A percentile compares a stretch with the other conserved stretches of the same genome.
Evolutionary conservation across 1,140 invertebrate genomes (phyloP).

Genomic region (Zaprionus gabonicus): DNA sequence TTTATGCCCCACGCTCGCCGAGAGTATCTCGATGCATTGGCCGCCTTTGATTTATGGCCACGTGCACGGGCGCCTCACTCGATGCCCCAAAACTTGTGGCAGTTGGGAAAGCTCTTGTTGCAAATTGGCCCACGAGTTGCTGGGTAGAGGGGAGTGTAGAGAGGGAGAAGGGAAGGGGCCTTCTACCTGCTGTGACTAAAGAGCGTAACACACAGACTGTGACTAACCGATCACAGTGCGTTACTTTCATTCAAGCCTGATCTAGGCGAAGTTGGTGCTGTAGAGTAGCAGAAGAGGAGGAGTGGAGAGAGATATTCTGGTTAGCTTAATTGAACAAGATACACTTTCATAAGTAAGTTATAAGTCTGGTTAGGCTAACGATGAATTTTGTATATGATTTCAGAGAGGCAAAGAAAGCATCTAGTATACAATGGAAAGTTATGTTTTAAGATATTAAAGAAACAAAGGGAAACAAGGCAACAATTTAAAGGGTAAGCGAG

Average conservation of each 20-base stretch:
- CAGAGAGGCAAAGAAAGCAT: too few species aligned
- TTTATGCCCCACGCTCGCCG: slow-evolving; percentile 52
- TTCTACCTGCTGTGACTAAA: slow-evolving; percentile 42
- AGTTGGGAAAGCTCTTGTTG: not conserved
- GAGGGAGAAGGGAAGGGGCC: too few species aligned
- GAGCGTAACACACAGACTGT: slow-evolving; percentile 20
- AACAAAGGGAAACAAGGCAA: too few species aligned
- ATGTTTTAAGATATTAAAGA: too few species aligned
- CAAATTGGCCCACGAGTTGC: not conserved
- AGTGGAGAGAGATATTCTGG: not conserved
- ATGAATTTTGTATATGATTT: too few species aligned
- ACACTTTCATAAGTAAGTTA: not conserved
- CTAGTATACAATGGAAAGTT: too few species aligned
- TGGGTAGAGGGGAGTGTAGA: not conserved
- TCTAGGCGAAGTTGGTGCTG: not conserved
- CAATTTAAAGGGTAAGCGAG: too few species aligned
- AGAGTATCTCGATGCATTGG: slow-evolving; percentile 57
- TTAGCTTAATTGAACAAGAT: not conserved
- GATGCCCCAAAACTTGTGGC: not conserved
- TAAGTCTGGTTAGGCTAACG: not conserved
- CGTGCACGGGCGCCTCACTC: not conserved
- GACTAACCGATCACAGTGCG: slow-evolving; percentile 7
- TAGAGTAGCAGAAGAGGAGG: not conserved
- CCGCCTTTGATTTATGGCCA: slow-evolving; percentile 69
- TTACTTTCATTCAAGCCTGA: slow-evolving; percentile 9